phyloP scores from a whole-genome alignment of 2,888 invertebrate genomes.

The Anthrax anthrax region DNA sequence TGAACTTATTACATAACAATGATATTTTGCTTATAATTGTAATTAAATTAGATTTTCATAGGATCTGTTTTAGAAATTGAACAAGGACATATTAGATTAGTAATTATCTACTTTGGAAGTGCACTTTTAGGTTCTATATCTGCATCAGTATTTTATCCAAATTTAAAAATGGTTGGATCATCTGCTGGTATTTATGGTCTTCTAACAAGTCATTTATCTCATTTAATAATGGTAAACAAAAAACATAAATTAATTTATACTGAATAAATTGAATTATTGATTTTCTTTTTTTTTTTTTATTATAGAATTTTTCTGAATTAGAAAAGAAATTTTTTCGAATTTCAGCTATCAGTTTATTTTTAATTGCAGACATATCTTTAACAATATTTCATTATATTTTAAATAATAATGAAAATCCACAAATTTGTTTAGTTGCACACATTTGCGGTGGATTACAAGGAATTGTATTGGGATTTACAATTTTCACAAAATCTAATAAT shows the following conservation, averaged over 20 bases:
- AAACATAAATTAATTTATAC: no score
- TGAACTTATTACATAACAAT: no score
- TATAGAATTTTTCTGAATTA: constrained; percentile 35
- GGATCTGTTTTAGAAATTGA: constrained; percentile 48
- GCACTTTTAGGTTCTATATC: constrained; percentile 63
- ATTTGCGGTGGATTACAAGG: constrained; percentile 53
- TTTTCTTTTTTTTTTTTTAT: constrained; percentile 15
- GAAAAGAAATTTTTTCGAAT: constrained; percentile 39
- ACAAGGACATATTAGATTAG: constrained; percentile 59
- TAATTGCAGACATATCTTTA: constrained; percentile 48
- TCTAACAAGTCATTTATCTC: constrained; percentile 72
- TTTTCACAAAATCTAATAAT: background rate
- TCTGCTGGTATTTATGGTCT: constrained; percentile 85
- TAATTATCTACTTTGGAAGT: constrained; percentile 57
- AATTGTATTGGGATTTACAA: constrained; percentile 41
- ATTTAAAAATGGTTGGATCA: constrained; percentile 68
- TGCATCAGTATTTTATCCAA: constrained; percentile 58
- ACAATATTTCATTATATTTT: constrained; percentile 35
- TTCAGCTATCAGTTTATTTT: constrained; percentile 45
- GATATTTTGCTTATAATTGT: no score
- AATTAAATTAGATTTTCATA: constrained; percentile 27
- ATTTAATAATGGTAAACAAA: constrained; percentile 64
- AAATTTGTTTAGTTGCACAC: constrained; percentile 58
- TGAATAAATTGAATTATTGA: no score
- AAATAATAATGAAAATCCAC: constrained; percentile 33